A percentile compares a stretch with the other conserved stretches of the same genome.
These are phyloP conservation scores for Aromia moschata DNA, from an alignment of 2,888 invertebrate genomes.

Conservation along the genomic window DNA sequence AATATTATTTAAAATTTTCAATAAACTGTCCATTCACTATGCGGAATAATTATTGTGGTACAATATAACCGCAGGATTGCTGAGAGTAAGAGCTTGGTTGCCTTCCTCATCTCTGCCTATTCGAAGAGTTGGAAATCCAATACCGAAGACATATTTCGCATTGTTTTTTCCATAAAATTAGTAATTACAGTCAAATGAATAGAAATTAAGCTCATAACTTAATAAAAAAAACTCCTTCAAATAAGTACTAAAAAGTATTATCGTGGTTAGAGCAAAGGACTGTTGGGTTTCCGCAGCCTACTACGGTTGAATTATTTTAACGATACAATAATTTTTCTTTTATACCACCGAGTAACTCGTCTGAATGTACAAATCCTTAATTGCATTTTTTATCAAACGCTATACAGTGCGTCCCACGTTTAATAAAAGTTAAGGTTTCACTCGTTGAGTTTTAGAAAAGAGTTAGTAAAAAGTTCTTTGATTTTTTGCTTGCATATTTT, in stretches of 20 bases:
- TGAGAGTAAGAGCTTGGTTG: background rate
- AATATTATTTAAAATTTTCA: background rate
- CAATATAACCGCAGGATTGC: background rate
- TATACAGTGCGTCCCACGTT: too few relatives aligned
- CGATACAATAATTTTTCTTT: background rate
- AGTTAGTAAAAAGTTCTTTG: too few relatives aligned
- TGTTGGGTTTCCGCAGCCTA: slow-evolving; percentile 1
- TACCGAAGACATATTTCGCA: background rate
- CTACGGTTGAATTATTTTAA: slow-evolving; percentile 11
- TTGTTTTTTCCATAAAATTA: background rate
- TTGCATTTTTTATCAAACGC: too few relatives aligned
- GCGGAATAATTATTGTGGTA: background rate
- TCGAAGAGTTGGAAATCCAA: background rate
- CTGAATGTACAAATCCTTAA: background rate
- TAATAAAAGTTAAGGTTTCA: too few relatives aligned
- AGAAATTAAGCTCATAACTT: slow-evolving; percentile 4
- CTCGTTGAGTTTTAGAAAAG: too few relatives aligned
- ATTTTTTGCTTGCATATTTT: too few relatives aligned
- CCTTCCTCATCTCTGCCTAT: background rate
- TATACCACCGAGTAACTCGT: background rate
- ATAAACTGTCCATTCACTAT: background rate
- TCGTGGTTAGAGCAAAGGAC: slow-evolving; percentile 5
- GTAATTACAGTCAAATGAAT: background rate
- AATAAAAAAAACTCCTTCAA: slow-evolving; percentile 10
- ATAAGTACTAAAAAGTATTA: background rate